Evolutionary conservation across 2,888 invertebrate genomes (phyloP).

Genomic region (Rhingia campestris): DNA sequence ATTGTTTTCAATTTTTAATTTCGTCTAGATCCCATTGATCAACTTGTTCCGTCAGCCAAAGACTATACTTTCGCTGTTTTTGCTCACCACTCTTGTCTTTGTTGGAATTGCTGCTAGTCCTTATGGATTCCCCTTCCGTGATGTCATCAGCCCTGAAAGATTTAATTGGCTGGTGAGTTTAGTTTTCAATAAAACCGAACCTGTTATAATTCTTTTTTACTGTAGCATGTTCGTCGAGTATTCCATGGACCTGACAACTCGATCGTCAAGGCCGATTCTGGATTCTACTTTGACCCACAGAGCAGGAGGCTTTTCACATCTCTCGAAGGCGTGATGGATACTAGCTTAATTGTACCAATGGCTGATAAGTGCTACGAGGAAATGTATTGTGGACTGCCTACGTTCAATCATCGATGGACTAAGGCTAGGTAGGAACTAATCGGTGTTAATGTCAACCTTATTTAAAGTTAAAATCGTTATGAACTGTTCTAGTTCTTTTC

Average conservation of each 20-base stretch:
- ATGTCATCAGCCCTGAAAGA: slow-evolving; percentile 83
- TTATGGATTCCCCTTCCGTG: slow-evolving; percentile 85
- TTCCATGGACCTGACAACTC: slow-evolving; percentile 80
- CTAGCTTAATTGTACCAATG: slow-evolving; percentile 73
- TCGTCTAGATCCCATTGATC: slow-evolving; percentile 78
- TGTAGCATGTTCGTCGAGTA: slow-evolving; percentile 83
- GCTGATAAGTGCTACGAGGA: slow-evolving; percentile 77
- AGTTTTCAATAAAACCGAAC: too few species aligned
- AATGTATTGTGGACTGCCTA: slow-evolving; percentile 79
- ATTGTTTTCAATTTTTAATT: background rate
- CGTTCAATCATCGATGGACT: slow-evolving; percentile 80
- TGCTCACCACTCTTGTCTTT: slow-evolving; percentile 78
- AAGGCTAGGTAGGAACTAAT: slow-evolving; percentile 76
- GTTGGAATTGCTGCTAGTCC: slow-evolving; percentile 83
- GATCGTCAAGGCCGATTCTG: slow-evolving; percentile 81
- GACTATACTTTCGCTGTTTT: slow-evolving; percentile 79
- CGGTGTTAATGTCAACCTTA: background rate
- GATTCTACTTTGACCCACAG: slow-evolving; percentile 83
- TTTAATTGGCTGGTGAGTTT: slow-evolving; percentile 82
- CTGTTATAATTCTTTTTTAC: background rate
- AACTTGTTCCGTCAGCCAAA: slow-evolving; percentile 81
- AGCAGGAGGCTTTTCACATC: slow-evolving; percentile 80
- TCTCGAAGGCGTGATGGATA: slow-evolving; percentile 72
- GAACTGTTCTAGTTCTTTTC: too few species aligned
- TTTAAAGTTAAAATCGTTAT: background rate